Percentiles rank a stretch among this genome's conserved stretches.
Evolutionary conservation across 2,888 invertebrate genomes (phyloP).

Genomic region (Ditula angustiorana): DNA sequence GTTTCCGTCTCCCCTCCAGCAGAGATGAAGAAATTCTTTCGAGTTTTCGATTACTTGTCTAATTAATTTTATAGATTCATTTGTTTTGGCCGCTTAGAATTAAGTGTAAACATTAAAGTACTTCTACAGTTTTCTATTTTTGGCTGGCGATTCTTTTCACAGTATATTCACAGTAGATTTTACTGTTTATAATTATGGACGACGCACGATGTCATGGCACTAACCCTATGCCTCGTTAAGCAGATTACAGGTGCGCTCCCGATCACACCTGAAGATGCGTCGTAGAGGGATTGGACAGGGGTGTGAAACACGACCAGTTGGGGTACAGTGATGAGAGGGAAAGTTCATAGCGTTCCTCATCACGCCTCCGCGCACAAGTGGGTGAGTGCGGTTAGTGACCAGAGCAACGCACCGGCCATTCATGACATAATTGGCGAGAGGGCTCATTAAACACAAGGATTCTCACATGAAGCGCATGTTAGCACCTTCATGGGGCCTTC

Average conservation of each 20-base stretch:
- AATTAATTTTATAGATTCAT: slow-evolving; percentile 86
- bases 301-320: slow-evolving; percentile 65
- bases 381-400: slow-evolving; percentile 81
- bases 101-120: slow-evolving; percentile 49
- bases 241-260: slow-evolving; percentile 26
- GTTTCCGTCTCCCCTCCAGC: slow-evolving; percentile 80
- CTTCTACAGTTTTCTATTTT: not conserved
- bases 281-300: slow-evolving; percentile 52
- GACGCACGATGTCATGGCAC: not conserved
- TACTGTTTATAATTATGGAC: no score
- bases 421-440: slow-evolving; percentile 80
- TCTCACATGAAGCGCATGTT: slow-evolving; percentile 64
- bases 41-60: slow-evolving; percentile 86
- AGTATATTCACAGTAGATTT: not conserved
- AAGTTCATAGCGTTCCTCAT: slow-evolving; percentile 79
- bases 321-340: slow-evolving; percentile 81
- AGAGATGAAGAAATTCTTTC: slow-evolving; percentile 85
- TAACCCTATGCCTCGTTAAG: slow-evolving; percentile 7
- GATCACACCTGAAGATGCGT: slow-evolving; percentile 47
- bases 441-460: slow-evolving; percentile 75
- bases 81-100: slow-evolving; percentile 79
- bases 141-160: no score
- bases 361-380: slow-evolving; percentile 79
- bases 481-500: slow-evolving; percentile 51
- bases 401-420: slow-evolving; percentile 80